These are phyloP conservation scores for Chaetoderma sp. DNA, from an alignment of 2,888 invertebrate species.

Conservation along the genomic window DNA sequence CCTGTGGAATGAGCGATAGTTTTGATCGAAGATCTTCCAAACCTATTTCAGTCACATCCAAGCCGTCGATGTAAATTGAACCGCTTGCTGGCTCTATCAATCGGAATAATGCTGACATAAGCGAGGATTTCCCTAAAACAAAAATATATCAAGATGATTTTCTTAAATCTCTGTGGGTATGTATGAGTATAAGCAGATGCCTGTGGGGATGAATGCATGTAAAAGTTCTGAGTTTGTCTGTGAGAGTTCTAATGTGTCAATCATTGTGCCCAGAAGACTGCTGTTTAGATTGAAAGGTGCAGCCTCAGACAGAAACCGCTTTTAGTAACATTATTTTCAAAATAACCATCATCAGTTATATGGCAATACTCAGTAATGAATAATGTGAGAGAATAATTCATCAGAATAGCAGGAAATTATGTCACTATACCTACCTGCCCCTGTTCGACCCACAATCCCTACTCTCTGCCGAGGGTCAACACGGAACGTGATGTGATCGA, in stretches of 20 bases:
- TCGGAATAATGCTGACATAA: constrained; percentile 74
- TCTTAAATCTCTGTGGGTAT: not conserved
- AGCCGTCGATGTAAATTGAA: constrained; percentile 72
- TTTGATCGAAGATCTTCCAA: constrained; percentile 72
- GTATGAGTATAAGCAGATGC: too few relatives aligned
- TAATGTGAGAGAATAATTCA: too few relatives aligned
- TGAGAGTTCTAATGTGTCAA: too few relatives aligned
- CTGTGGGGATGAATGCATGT: too few relatives aligned
- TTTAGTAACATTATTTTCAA: too few relatives aligned
- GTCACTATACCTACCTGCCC: constrained; percentile 71
- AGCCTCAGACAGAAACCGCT: too few relatives aligned
- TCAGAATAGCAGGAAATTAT: too few relatives aligned
- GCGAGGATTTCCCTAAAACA: constrained; percentile 73
- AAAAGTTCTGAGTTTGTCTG: too few relatives aligned
- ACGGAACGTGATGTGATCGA: constrained; percentile 73
- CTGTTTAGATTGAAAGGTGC: too few relatives aligned
- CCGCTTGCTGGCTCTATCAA: constrained; percentile 73
- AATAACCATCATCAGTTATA: too few relatives aligned
- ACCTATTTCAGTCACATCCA: constrained; percentile 71
- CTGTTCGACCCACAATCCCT: constrained; percentile 74
- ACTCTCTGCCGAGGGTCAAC: constrained; percentile 74
- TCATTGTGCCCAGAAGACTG: too few relatives aligned
- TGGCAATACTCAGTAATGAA: too few relatives aligned
- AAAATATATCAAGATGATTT: constrained; percentile 1
- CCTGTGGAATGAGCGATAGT: constrained; percentile 73